These are phyloP conservation scores for Drymodes brunneopygia DNA, from an alignment of 2,113 vertebrate genomes.

Conservation along the genomic window DNA sequence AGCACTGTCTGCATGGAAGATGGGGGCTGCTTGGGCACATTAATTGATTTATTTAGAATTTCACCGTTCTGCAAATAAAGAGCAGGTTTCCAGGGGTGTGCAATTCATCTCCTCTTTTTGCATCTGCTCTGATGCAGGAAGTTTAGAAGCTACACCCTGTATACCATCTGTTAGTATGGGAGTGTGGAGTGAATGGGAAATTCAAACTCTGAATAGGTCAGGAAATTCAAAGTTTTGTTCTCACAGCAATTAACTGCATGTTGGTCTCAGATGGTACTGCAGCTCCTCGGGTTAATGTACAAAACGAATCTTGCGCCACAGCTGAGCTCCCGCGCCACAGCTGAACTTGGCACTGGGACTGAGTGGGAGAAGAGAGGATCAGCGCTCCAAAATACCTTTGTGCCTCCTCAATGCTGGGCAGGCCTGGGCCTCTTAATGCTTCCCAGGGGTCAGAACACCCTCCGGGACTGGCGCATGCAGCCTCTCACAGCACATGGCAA, in stretches of 20 bases:
- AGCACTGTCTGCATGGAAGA: background rate
- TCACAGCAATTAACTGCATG: conserved; percentile 41
- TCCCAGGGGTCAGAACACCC: conserved; percentile 58
- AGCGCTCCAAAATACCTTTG: conserved; percentile 46
- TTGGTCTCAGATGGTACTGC: conserved; percentile 45
- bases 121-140: background rate
- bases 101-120: background rate
- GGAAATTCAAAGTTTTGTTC: conserved; percentile 36
- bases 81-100: background rate
- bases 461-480: background rate
- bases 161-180: background rate
- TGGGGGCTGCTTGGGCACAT: background rate
- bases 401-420: background rate
- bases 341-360: background rate
- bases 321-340: background rate
- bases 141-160: background rate
- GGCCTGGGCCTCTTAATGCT: conserved; percentile 37
- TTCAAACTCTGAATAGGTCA: conserved; percentile 40
- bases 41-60: background rate
- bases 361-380: background rate
- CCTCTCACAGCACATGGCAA: background rate
- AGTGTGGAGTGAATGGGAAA: background rate
- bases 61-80: background rate
- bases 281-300: background rate
- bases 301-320: background rate